Base-by-base conservation (phyloP, 1,140 invertebrate genomes). In the Ostrea denselamellosa region DNA sequence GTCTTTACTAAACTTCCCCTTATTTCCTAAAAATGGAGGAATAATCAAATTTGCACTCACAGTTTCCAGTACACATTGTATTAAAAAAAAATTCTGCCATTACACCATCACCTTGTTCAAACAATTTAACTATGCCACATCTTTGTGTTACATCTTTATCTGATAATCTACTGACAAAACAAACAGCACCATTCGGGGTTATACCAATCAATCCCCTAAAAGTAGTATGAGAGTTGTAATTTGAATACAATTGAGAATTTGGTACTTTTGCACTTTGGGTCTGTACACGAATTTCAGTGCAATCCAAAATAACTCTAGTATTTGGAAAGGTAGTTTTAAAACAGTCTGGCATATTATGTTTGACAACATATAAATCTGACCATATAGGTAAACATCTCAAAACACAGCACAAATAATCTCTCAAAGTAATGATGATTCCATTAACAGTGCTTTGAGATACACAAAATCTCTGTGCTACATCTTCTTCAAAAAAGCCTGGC, bases 231-330 rank as follows among this genome's bases (percentile, higher is more conserved):
- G 65, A 62, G 68, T 92, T 92, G 83, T 92, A 91, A 86, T 82
- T 81, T 22, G 88, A 90, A 87, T 88, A 91, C 17, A 81, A 81
- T 86, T 90, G 25, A 25, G 85, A 84, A 44, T 89, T 88, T 10
- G 85, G 17, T n/a, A 88, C 82, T 54, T 90, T 83, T 77, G 83
- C 81, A 54, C 92, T 81, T 19, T 93, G 94, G 17, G 90, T 90
- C 91, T 95, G 92, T 28, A 93, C 94, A 89, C 91, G 92, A 25
- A 95, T 90, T 91, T 95, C 94, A 86, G 93, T 95, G 85, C 94
- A 95, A 84, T 95, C 94, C 86, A 94, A 93, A 81, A 95, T 94
- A 8, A 94, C 93, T 90, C 94, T 90, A 81, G 91, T 93, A 88
- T 93, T 90, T 83, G 87, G 88, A 91, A 93, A 95, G 71, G 90